Percentiles rank a stretch among this genome's conserved stretches.
These are phyloP conservation scores for Apostichopus californicus DNA, from an alignment of 35 echinoderm and acorn worm genomes.

Conservation along the genomic window DNA sequence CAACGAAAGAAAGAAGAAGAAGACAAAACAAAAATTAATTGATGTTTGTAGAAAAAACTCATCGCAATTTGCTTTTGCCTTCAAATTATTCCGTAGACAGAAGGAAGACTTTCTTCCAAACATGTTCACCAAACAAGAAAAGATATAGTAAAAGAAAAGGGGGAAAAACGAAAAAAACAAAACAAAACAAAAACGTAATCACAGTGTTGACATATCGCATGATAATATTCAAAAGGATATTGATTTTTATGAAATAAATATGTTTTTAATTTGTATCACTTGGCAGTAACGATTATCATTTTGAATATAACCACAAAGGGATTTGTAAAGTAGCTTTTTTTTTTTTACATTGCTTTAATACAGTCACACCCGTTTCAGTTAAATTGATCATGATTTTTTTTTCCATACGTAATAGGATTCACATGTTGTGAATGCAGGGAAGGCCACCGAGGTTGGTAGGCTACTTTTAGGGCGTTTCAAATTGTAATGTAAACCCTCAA, in stretches of 20 bases:
- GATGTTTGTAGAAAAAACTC: background rate
- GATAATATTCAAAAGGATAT: background rate
- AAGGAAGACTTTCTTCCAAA: too few species aligned
- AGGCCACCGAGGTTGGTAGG: conserved; percentile 37
- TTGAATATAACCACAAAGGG: background rate
- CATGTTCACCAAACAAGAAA: too few species aligned
- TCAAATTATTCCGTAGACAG: too few species aligned
- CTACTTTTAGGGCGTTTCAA: conserved; percentile 9
- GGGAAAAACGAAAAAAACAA: too few species aligned
- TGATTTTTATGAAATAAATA: background rate
- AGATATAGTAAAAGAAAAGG: too few species aligned
- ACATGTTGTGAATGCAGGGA: conserved; percentile 18
- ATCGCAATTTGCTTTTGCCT: background rate
- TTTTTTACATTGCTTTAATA: background rate
- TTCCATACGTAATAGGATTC: conserved; percentile 9
- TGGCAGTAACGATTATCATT: background rate
- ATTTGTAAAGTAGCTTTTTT: background rate
- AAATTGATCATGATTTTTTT: background rate
- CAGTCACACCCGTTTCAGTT: conserved; percentile 1
- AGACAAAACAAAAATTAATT: background rate
- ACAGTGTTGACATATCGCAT: background rate
- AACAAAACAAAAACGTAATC: background rate
- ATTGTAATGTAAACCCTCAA: conserved; percentile 37
- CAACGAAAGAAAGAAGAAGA: background rate
- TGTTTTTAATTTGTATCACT: background rate